Base-by-base conservation (phyloP, 2,113 vertebrate species). In the Agapornis roseicollis region DNA sequence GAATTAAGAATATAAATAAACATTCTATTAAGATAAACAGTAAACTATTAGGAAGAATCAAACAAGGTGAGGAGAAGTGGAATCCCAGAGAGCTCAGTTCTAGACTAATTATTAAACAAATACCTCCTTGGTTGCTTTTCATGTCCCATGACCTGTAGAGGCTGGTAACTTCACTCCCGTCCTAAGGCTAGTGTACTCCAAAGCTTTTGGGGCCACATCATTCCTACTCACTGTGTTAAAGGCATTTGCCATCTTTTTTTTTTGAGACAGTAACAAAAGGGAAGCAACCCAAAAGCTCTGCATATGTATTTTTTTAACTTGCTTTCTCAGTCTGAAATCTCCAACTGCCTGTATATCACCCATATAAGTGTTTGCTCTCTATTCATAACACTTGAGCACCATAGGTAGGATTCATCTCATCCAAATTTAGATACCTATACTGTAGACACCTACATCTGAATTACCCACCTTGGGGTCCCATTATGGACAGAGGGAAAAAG, bases 111-210 rank as follows among this genome's bases (percentile, higher is more conserved):
- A 47, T 55, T 35, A 42, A 16, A 13, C 12, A 82, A 31, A 70
- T 2, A 19, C 13, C 89, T 90, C 11, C 7, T 70, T 31, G 19
- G 9, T 46, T 42, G 1, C 23, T 74, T 78, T 46, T 6, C 2
- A 0, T 41, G 14, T 69, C 37, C 17, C 0, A 0, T n/a, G 28
- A 5, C 41, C 41, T 35, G 37, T 28, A 14, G 9, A 82, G 39
- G 16, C 37, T 70, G 16, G 39, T 52, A 68, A 55, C 13, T 49
- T 55, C 63, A 3, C 12, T 42, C 37, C 12, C 14, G 0, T 10
- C 47, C 31, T 68, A 39, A 81, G n/a, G 39, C 23, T 82, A 19
- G n/a, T 35, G 39, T 37, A 11, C 12, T 77, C 11, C 1, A 0
- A 82, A 63, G 9, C 6, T 58, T 20, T 50, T 58, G 17, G 17